These are phyloP conservation scores for Spongia lamella DNA, from an alignment of 37 sponge, comb jelly and placozoan genomes.

Conservation along the genomic window DNA sequence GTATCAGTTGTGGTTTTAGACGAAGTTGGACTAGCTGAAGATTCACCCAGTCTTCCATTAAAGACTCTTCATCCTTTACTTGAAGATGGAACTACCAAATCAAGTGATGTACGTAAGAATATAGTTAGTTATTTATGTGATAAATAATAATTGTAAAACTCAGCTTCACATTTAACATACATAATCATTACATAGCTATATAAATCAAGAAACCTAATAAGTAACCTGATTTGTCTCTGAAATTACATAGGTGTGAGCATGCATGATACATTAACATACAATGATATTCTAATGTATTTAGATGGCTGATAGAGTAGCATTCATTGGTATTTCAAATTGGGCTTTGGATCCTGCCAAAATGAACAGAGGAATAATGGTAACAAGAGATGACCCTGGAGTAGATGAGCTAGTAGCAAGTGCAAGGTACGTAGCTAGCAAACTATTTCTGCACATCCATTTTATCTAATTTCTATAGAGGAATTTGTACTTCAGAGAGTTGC, in stretches of 20 bases:
- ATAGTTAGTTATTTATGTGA: too few relatives aligned
- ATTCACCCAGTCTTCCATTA: conserved; percentile 70
- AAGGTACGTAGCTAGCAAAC: conserved; percentile 15
- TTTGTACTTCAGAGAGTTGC: conserved; percentile 50
- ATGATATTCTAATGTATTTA: too few relatives aligned
- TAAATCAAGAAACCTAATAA: too few relatives aligned
- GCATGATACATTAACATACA: too few relatives aligned
- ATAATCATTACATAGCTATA: too few relatives aligned
- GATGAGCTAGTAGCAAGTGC: conserved; percentile 81
- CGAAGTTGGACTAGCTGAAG: conserved; percentile 82
- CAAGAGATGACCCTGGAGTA: conserved; percentile 77
- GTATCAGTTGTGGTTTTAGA: conserved; percentile 65
- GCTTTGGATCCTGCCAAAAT: conserved; percentile 98
- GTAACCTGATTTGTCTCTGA: too few relatives aligned
- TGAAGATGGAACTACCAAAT: conserved; percentile 47
- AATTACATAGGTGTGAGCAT: too few relatives aligned
- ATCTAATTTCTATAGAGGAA: conserved; percentile 44
- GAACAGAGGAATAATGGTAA: conserved; percentile 95
- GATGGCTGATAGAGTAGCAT: conserved; percentile 67
- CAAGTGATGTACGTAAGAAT: too few relatives aligned
- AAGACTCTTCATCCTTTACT: conserved; percentile 70
- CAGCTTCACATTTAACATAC: too few relatives aligned
- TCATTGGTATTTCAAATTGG: conserved; percentile 99
- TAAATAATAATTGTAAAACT: too few relatives aligned
- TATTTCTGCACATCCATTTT: too few relatives aligned